Conservation (phyloP, 1,140 invertebrate genomes). For the Frieseomelitta varia region DNA sequence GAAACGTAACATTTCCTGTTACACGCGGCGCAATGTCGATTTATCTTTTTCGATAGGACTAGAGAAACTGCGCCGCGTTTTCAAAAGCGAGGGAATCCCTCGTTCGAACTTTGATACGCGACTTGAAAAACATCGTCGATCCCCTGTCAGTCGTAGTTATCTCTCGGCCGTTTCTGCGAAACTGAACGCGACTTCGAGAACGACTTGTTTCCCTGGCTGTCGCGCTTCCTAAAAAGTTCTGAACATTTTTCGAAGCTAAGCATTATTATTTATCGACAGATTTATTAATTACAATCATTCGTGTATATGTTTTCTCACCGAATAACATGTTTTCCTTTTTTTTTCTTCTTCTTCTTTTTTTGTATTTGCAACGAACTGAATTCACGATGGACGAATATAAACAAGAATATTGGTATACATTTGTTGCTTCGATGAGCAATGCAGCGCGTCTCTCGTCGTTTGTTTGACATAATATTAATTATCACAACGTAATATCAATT, state of each 20-base stretch:
- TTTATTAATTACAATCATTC: neutral
- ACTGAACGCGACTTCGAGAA: neutral
- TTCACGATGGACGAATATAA: no score
- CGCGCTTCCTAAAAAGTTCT: neutral
- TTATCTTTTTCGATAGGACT: slow-evolving; percentile 43
- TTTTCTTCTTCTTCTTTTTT: no score
- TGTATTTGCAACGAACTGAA: no score
- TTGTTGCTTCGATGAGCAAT: no score
- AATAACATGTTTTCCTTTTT: no score
- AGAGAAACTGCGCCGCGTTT: neutral
- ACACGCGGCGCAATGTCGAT: slow-evolving; percentile 47
- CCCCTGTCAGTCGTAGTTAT: neutral
- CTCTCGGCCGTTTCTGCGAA: no score
- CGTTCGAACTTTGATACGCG: neutral
- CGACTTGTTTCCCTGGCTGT: neutral
- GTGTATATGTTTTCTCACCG: no score
- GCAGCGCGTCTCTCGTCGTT: no score
- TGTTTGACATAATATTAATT: no score
- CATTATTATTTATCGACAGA: neutral
- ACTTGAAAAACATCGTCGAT: neutral
- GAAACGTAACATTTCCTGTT: slow-evolving; percentile 53
- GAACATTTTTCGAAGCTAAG: neutral
- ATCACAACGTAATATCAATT: no score
- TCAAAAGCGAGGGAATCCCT: neutral
- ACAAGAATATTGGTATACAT: no score